Conservation (phyloP, 2,888 invertebrate genomes). For the Melanophora roralis region DNA sequence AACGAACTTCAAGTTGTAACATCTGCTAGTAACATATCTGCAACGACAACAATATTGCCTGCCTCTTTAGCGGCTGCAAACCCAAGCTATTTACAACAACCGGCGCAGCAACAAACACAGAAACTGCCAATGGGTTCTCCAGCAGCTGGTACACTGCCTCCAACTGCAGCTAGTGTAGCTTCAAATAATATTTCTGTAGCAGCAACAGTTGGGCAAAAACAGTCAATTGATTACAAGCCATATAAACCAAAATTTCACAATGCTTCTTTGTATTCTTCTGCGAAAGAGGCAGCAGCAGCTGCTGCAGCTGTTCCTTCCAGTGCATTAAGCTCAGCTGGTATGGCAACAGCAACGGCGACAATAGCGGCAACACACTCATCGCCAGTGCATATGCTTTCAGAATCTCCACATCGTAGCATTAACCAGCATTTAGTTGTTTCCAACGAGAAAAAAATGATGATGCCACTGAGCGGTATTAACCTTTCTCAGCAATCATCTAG, state of each 20-base stretch:
- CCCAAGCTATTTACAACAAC: constrained; percentile 54
- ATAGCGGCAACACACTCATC: constrained; percentile 60
- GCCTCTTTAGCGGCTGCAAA: constrained; percentile 70
- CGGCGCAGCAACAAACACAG: constrained; percentile 67
- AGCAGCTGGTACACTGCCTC: constrained; percentile 72
- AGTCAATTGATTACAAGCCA: constrained; percentile 79
- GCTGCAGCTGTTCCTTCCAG: constrained; percentile 56
- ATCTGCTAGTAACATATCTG: constrained; percentile 64
- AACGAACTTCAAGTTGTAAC: constrained; percentile 23
- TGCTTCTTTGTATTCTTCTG: constrained; percentile 79
- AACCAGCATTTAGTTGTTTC: constrained; percentile 34
- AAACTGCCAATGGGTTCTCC: constrained; percentile 73
- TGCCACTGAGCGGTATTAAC: constrained; percentile 41
- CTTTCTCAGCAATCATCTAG: constrained; percentile 27
- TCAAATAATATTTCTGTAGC: constrained; percentile 12
- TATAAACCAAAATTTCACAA: constrained; percentile 88
- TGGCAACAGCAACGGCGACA: constrained; percentile 54
- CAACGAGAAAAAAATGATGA: constrained; percentile 18
- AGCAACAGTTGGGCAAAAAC: constrained; percentile 68
- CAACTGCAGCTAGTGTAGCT: constrained; percentile 56
- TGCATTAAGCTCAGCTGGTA: background rate
- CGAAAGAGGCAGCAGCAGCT: constrained; percentile 65
- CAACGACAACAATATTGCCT: constrained; percentile 69
- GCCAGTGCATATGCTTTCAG: constrained; percentile 57
- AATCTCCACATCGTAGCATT: constrained; percentile 41